Base-by-base conservation (phyloP, 2,113 vertebrate species). In the Malurus melanocephalus region DNA sequence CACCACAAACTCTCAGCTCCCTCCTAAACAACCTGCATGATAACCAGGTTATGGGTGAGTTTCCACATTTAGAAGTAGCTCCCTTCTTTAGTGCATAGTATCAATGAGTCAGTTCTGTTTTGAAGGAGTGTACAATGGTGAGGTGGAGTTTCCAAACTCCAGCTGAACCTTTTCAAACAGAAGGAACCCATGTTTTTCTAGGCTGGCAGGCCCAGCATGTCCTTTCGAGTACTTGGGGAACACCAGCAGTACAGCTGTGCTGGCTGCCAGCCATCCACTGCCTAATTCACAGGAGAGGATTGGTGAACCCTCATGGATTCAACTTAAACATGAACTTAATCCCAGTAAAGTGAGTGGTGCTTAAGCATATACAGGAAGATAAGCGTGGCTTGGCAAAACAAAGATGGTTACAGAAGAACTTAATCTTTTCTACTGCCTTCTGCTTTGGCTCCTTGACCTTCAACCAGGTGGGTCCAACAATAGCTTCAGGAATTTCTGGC, bases 271-370 rank as follows among this genome's bases (percentile, higher is more conserved):
- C 85, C 75, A 77, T n/a, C 43, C 82, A 1, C 46, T 40, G 57
- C 61, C 56, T 56, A 32, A 24, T 38, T 78, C 66, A 62, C 46
- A 69, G 26, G 32, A 73, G 43, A 76, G 22, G 33, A 53, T 72
- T 88, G 89, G 79, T 90, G 87, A 81, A 64, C 51, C 55, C 49
- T 45, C 55, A 86, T 86, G 74, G 84, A 81, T 65, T 68, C 78
- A 82, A 22, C 35, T 80, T 67, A 88, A 91, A 89, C 28, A 53
- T 67, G 33, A 77, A 7, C 48, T 80, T 89, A 89, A 80, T 91
- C 76, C 38, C 40, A 65, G 49, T 45, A 74, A 94, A 87, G 40
- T 64, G 72, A 59, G 40, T 28, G 56, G 13, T 85, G 64, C 49
- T 85, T 72, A 59, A 85, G 73, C 22, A 52, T 20, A 43, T 35